Conservation (phyloP, 2,888 invertebrate species). For the Latrodectus elegans region DNA sequence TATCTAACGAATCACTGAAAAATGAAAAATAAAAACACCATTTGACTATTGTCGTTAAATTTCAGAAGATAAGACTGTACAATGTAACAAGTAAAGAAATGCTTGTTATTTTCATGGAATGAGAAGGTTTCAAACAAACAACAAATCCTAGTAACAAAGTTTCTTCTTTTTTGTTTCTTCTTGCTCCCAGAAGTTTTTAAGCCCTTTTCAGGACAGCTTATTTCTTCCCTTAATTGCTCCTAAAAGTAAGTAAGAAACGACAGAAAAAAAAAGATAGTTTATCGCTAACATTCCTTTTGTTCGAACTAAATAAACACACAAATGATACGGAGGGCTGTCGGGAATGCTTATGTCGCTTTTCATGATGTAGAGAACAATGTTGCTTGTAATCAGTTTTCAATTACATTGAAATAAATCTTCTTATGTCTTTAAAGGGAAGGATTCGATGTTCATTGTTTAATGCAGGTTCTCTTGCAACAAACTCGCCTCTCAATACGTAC, state of each 20-base stretch:
- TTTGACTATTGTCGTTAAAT: conserved; percentile 1
- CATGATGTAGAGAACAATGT: not conserved
- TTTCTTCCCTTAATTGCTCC: conserved; percentile 40
- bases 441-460: no score
- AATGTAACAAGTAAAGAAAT: not conserved
- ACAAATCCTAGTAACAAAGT: not conserved
- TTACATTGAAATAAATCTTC: no score
- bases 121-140: not conserved
- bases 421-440: no score
- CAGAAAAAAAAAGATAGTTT: conserved; percentile 4
- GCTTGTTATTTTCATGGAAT: not conserved
- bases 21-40: not conserved
- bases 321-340: conserved; percentile 13
- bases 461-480: no score
- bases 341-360: not conserved
- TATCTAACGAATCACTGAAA: not conserved
- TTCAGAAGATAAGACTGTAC: not conserved
- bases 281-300: conserved; percentile 38
- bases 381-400: not conserved
- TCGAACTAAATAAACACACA: conserved; percentile 35
- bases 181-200: conserved; percentile 15
- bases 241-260: conserved; percentile 16
- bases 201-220: conserved; percentile 27
- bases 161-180: conserved; percentile 27
- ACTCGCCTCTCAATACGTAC: no score